Conservation (phyloP, 2,797 vertebrate species). For the Karalla daura region DNA sequence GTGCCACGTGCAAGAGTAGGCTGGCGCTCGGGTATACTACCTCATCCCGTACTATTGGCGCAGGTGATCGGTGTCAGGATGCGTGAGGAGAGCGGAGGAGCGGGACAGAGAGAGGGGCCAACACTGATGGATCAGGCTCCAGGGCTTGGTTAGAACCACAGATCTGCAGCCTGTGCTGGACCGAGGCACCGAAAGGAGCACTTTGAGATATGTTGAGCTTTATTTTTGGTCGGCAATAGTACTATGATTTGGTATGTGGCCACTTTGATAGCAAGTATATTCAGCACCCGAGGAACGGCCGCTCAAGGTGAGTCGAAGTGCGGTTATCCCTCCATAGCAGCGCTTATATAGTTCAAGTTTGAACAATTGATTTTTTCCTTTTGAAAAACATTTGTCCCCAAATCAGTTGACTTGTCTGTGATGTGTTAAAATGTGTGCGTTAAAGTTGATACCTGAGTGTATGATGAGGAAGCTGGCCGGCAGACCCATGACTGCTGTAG, state of each 20-base stretch:
- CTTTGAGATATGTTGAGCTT: conserved; percentile 92
- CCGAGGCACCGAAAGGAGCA: conserved; percentile 82
- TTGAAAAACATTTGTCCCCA: too few relatives aligned
- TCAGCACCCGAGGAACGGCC: conserved; percentile 94
- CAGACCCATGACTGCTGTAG: not conserved
- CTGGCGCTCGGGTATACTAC: conserved; percentile 86
- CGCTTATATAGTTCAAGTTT: conserved; percentile 55
- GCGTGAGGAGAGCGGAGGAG: conserved; percentile 77
- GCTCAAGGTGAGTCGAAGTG: conserved; percentile 99
- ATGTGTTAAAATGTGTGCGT: conserved; percentile 18
- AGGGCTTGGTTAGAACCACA: conserved; percentile 83
- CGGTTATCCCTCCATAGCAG: conserved; percentile 59
- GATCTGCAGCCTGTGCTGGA: conserved; percentile 76
- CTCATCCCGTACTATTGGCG: conserved; percentile 82
- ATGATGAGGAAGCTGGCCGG: not conserved
- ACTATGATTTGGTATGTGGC: conserved; percentile 99
- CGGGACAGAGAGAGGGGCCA: conserved; percentile 78
- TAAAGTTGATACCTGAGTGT: conserved; percentile 62
- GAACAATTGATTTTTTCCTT: accelerated
- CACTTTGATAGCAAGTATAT: conserved; percentile 99
- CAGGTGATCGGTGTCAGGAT: conserved; percentile 87
- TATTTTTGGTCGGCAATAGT: conserved; percentile 91
- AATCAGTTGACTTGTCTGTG: not conserved
- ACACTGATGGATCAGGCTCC: conserved; percentile 83
- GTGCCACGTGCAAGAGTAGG: conserved; percentile 68